Base-by-base conservation (phyloP, 2,888 invertebrate species). In the Diaprepes abbreviatus region DNA sequence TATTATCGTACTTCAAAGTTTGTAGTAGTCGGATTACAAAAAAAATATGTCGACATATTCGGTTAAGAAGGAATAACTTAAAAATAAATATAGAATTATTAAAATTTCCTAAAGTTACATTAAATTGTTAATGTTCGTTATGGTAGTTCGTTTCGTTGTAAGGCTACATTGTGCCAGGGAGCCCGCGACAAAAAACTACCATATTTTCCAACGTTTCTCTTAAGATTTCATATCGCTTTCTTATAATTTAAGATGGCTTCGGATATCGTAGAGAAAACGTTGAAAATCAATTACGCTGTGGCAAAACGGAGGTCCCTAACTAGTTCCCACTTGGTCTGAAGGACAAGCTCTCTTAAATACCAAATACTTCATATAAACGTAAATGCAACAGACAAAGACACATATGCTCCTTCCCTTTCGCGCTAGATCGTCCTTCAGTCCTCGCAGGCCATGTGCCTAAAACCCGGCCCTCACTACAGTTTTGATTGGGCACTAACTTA, bases 271-370 rank as follows among this genome's bases (percentile, higher is more conserved):
- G 36, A 14, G 36, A 36, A 33, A 31, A 55, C 33, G 19, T 50
- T 16, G 31, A 1, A 24, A 28, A 28, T 6, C 14, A 28, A n/a
- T n/a, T 9, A 9, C 7, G 5, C 16, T 43, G 12, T 43, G 7
- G 16, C 43, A 12, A 6, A 45, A 4, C 21, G 5, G 7, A 9
- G 12, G 31, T 43, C 43, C 40, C 31, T 43, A 9, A 31, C 12
- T 31, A 24, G 10, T 28, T 38, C 43, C 54, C 7, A 52, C 7
- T 72, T 54, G 55, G 83, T 81, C 76, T 79, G 80, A 75, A 83
- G 83, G 83, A 83, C 82, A 84, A 84, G 83, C 83, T 75, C 76
- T 60, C 54, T 81, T 82, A 81, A 81, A 81, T 82, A 81, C 73
- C 81, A 79, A 67, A 72, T 80, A 78, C 76, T 17, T 35, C 45